Percentiles rank a stretch among this genome's conserved stretches.
phyloP scores from a whole-genome alignment of 2,888 invertebrate genomes.

The Toxonevra muliebris region DNA sequence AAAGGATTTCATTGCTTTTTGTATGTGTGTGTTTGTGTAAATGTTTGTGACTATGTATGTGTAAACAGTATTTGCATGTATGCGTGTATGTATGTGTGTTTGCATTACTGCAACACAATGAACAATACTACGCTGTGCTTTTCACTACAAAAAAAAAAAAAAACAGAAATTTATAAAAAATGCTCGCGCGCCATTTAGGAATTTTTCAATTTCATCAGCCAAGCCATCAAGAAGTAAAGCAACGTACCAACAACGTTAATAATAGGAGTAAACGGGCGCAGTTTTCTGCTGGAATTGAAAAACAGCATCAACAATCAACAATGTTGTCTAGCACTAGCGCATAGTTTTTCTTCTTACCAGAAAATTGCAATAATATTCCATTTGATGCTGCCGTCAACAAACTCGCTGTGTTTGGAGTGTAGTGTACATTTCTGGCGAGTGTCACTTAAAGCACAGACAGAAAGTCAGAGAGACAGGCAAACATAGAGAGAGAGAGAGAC shows the following conservation, averaged over 20 bases:
- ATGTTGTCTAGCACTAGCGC: no score
- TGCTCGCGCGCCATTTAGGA: neutral
- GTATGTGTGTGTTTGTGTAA: neutral
- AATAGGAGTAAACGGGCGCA: no score
- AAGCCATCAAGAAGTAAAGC: slow-evolving; percentile 20
- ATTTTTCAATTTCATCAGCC: slow-evolving; percentile 22
- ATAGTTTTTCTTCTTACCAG: slow-evolving; percentile 23
- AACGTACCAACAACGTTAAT: no score
- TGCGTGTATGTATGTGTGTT: neutral
- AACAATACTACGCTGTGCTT: slow-evolving; percentile 26
- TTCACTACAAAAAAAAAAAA: neutral
- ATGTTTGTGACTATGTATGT: neutral
- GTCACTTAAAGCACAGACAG: no score
- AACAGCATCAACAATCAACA: no score
- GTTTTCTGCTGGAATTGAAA: no score
- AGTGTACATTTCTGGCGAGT: no score
- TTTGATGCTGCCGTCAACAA: no score
- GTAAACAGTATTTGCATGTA: neutral
- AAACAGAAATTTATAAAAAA: neutral
- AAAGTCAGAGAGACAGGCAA: no score
- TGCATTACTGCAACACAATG: neutral
- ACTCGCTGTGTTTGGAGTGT: no score
- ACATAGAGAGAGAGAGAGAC: no score
- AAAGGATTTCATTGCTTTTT: neutral
- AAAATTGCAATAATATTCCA: slow-evolving; percentile 37